A percentile compares a stretch with the other conserved stretches of the same genome.
Conservation (phyloP, 2,797 vertebrate species). For the Hydrophis major region DNA sequence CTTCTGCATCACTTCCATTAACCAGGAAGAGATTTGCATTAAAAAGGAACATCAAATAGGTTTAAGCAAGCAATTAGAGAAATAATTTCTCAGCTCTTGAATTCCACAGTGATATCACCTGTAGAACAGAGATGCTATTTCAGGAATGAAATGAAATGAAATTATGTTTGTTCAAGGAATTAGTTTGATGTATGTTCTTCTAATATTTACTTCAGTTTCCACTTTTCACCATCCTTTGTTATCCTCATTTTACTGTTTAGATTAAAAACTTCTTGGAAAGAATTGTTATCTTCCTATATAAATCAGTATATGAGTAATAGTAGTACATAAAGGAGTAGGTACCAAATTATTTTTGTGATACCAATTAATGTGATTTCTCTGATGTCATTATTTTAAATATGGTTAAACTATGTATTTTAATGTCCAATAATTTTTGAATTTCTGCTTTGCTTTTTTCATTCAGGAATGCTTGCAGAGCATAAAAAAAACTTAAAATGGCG, state of each 20-base stretch:
- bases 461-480: background rate
- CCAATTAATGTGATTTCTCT: background rate
- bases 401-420: background rate
- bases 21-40: background rate
- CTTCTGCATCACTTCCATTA: background rate
- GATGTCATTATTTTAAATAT: background rate
- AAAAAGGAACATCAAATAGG: background rate
- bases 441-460: background rate
- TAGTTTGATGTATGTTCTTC: background rate
- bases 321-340: background rate
- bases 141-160: background rate
- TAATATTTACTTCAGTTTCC: no score
- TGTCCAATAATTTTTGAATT: background rate
- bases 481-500: background rate
- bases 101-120: background rate
- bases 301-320: background rate
- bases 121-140: background rate
- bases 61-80: background rate
- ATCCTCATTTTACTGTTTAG: background rate
- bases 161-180: background rate
- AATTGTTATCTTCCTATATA: background rate
- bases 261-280: background rate
- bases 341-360: background rate
- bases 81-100: background rate
- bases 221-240: background rate